Evolutionary conservation across 2,888 invertebrate genomes (phyloP).

Genomic region (Acanthacorydalis orientalis): DNA sequence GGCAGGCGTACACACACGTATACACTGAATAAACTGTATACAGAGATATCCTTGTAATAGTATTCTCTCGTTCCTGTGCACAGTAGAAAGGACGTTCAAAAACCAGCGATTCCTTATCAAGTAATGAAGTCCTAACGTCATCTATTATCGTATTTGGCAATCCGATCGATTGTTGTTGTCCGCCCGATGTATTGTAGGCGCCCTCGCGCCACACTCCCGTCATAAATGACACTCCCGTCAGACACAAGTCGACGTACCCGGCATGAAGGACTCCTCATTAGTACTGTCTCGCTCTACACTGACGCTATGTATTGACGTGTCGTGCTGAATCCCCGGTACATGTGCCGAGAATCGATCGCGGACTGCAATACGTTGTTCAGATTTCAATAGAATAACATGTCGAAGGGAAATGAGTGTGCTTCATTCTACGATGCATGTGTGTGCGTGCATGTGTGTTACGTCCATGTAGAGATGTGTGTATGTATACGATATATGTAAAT

Average conservation of each 20-base stretch:
- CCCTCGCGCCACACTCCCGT: neutral
- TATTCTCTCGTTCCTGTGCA: no score
- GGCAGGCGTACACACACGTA: no score
- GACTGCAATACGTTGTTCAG: neutral
- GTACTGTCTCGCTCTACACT: no score
- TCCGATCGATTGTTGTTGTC: constrained; percentile 3
- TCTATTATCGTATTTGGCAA: constrained; percentile 1
- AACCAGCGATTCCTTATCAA: constrained; percentile 1
- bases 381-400: constrained; percentile 1
- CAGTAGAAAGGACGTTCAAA: neutral
- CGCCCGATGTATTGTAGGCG: neutral
- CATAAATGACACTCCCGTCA: neutral
- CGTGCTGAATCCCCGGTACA: neutral
- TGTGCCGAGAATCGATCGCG: neutral
- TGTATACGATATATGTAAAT: neutral
- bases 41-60: no score
- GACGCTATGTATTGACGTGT: neutral
- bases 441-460: neutral
- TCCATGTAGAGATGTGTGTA: neutral
- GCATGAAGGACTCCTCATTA: neutral
- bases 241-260: neutral
- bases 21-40: no score
- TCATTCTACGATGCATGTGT: neutral
- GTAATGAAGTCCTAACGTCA: constrained; percentile 3
- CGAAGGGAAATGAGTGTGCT: neutral